Percentiles rank a stretch among this genome's conserved stretches.
These are phyloP conservation scores for Gasterosteus aculeatus DNA, from an alignment of 2,113 vertebrate species.

Conservation along the genomic window DNA sequence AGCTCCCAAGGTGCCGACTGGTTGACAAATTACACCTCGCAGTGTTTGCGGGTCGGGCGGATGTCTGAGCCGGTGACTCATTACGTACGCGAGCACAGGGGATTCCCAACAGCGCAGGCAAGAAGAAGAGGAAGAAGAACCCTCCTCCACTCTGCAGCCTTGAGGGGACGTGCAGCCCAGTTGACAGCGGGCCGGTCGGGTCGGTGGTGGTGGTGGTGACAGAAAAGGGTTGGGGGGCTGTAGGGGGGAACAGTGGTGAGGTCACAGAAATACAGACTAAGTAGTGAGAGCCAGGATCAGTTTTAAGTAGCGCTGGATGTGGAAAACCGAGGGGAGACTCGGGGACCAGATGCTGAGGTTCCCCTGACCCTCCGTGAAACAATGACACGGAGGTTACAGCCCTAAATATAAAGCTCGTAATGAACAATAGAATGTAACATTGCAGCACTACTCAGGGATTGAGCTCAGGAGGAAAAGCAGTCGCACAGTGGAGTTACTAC, in stretches of 20 bases:
- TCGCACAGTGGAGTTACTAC: conserved; percentile 61
- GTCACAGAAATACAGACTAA: conserved; percentile 30
- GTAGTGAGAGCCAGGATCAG: conserved; percentile 31
- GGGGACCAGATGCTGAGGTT: conserved; percentile 60
- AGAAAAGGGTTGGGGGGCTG: conserved; percentile 51
- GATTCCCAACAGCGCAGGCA: conserved; percentile 56
- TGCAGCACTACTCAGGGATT: conserved; percentile 23
- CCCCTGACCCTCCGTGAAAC: conserved; percentile 36
- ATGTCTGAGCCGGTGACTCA: conserved; percentile 87
- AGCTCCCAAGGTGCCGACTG: conserved; percentile 86
- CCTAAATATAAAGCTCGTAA: conserved; percentile 26
- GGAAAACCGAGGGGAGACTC: conserved; percentile 52
- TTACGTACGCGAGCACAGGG: conserved; percentile 74
- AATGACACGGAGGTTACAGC: conserved; percentile 41
- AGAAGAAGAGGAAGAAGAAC: conserved; percentile 3
- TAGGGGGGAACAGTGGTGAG: conserved; percentile 3
- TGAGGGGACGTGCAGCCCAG: conserved; percentile 77
- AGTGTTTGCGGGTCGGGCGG: conserved; percentile 85
- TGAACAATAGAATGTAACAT: neutral
- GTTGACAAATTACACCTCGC: conserved; percentile 85
- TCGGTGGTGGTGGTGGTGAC: conserved; percentile 82
- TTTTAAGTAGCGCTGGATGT: conserved; percentile 42
- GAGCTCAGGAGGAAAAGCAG: conserved; percentile 56
- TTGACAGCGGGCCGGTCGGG: conserved; percentile 77
- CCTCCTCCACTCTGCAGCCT: conserved; percentile 30